Base-by-base conservation (phyloP, 1,140 invertebrate species). In the Diabrotica undecimpunctata region DNA sequence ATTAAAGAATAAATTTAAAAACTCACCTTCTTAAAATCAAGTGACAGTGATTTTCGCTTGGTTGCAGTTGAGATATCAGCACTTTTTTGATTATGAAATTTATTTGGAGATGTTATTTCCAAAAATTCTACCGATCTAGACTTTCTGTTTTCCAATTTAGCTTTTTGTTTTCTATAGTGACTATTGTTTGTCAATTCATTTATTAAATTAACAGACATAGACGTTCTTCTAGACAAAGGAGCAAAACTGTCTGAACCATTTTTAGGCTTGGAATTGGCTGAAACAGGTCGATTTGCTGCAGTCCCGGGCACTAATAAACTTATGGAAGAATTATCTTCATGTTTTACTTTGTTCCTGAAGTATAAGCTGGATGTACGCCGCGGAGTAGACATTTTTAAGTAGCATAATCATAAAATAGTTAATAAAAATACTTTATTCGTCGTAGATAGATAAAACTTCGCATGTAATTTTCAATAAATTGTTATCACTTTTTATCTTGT, bases 111-210 rank as follows among this genome's bases (percentile, higher is more conserved):
- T 11, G 10, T n/a, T 36, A 12, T 57, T 57, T 57, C 55, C 11
- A 57, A 41, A 57, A 12, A 61, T 25, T 61, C 59, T 14, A 14
- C 41, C n/a, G 59, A 61, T 36, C 36, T 61, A 8, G 59, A 52
- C 52, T 61, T 61, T 10, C 59, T 13, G 11, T n/a, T 8, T 51
- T 61, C 50, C 25, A 52, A 14, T 36, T 61, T 61, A 5, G n/a
- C 12, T 50, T 52, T 50, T 25, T 61, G 59, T 11, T 50, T 10
- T 36, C 25, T 61, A 36, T 51, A 61, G 10, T n/a, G 59, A n/a
- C 8, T 14, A 51, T 35, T 61, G 4, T 61, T 61, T 35, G 50
- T 10, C 6, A 61, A 11, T 52, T 61, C 59, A 52, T 61, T 9
- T 25, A 61, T 13, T 52, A 61, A 52, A 50, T 61, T 25, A 8